Evolutionary conservation across 2,113 vertebrate species (phyloP).

Genomic region (Pica pica): DNA sequence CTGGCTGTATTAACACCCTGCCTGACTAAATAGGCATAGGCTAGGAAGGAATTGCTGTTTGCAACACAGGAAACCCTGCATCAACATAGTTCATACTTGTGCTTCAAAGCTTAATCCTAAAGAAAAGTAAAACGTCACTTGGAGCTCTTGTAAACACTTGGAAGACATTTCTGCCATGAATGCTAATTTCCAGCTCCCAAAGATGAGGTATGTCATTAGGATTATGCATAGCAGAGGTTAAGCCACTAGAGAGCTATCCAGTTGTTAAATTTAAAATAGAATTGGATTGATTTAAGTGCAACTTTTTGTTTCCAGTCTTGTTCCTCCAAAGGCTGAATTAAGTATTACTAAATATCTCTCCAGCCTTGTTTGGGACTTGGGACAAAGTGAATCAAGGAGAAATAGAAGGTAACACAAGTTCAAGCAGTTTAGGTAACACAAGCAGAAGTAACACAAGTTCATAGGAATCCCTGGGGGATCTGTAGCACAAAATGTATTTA

Average conservation of each 20-base stretch:
- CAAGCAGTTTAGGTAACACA: not conserved
- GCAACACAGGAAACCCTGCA: not conserved
- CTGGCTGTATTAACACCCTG: not conserved
- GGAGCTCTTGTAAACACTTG: not conserved
- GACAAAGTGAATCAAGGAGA: not conserved
- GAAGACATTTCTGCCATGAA: not conserved
- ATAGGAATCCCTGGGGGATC: not conserved
- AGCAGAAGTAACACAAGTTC: not conserved
- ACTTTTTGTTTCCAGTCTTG: not conserved
- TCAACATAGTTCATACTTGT: not conserved
- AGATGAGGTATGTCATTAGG: not conserved
- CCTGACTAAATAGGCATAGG: not conserved
- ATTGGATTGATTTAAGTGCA: not conserved
- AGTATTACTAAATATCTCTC: not conserved
- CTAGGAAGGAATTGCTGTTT: not conserved
- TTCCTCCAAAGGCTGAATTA: not conserved
- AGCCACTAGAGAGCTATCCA: not conserved
- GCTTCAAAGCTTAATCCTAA: not conserved
- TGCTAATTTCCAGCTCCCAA: not conserved
- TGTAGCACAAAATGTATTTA: not conserved
- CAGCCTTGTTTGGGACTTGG: not conserved
- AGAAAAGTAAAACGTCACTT: not conserved
- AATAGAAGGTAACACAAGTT: not conserved
- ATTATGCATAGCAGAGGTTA: not conserved
- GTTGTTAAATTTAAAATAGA: slow-evolving; percentile 9